Evolutionary conservation across 2,113 vertebrate genomes (phyloP).

Genomic region (Urocitellus parryii): DNA sequence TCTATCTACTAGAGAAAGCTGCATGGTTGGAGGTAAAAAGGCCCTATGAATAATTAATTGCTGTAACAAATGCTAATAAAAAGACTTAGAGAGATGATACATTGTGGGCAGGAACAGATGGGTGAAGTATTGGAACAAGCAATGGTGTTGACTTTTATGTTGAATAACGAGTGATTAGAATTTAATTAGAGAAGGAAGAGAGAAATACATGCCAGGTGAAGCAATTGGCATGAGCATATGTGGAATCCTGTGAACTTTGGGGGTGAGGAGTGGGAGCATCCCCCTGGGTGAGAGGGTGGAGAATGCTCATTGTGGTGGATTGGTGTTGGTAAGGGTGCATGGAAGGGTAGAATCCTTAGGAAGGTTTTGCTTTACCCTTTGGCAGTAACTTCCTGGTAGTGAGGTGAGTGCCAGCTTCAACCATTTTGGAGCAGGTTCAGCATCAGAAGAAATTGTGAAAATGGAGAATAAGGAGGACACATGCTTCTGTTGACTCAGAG

Average conservation of each 20-base stretch:
- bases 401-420: neutral
- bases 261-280: neutral
- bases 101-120: neutral
- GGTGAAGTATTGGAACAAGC: neutral
- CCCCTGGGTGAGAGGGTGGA: rapidly evolving
- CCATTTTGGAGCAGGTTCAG: neutral
- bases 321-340: neutral
- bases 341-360: neutral
- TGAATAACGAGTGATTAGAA: neutral
- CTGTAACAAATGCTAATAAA: neutral
- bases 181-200: neutral
- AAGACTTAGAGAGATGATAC: neutral
- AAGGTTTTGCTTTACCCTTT: neutral
- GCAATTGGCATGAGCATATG: neutral
- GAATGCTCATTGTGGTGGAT: neutral
- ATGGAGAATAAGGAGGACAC: neutral
- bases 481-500: neutral
- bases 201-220: neutral
- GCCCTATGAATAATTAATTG: neutral
- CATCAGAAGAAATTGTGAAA: neutral
- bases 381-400: neutral
- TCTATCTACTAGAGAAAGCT: neutral
- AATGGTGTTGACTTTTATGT: neutral
- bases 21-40: neutral
- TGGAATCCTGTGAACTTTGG: neutral